Evolutionary conservation across 2,113 vertebrate species (phyloP).

Genomic region (Poeciliopsis turrubarensis): DNA sequence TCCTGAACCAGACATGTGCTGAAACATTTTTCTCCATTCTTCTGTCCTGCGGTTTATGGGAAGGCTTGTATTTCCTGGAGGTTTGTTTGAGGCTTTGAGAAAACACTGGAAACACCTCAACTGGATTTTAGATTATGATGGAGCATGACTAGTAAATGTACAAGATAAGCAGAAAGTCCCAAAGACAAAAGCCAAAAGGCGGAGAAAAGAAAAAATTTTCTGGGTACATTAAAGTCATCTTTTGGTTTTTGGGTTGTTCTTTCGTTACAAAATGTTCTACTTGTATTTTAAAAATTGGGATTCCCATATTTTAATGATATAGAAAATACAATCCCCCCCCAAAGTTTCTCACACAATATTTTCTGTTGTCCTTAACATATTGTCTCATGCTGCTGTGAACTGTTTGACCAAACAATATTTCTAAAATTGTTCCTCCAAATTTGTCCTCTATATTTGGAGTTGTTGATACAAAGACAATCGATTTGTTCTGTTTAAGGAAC

Average conservation of each 20-base stretch:
- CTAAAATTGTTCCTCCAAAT: conserved; percentile 52
- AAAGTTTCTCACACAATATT: conserved; percentile 9
- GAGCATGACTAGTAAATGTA: conserved; percentile 30
- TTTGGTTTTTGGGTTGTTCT: conserved; percentile 31
- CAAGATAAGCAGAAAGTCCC: conserved; percentile 61
- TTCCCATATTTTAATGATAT: background rate
- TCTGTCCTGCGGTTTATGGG: conserved; percentile 49
- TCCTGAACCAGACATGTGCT: conserved; percentile 45
- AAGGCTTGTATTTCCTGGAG: conserved; percentile 63
- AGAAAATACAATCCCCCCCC: background rate
- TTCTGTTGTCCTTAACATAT: conserved; percentile 45
- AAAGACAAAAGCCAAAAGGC: conserved; percentile 23
- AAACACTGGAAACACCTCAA: conserved; percentile 69
- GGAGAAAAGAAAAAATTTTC: conserved; percentile 29
- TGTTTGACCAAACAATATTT: conserved; percentile 41
- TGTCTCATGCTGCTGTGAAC: conserved; percentile 49
- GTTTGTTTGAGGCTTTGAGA: conserved; percentile 63
- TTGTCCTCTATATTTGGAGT: conserved; percentile 52
- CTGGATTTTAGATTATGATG: conserved; percentile 64
- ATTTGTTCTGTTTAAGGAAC: too few species aligned
- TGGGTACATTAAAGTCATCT: conserved; percentile 34
- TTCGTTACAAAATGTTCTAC: conserved; percentile 12
- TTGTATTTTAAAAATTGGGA: conserved; percentile 8
- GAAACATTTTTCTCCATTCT: conserved; percentile 50
- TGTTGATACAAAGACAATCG: too few species aligned